Evolutionary conservation across 2,797 vertebrate species (phyloP), one percentile per base, ranked within the genome.

Genomic region (Anguilla marmorata): DNA sequence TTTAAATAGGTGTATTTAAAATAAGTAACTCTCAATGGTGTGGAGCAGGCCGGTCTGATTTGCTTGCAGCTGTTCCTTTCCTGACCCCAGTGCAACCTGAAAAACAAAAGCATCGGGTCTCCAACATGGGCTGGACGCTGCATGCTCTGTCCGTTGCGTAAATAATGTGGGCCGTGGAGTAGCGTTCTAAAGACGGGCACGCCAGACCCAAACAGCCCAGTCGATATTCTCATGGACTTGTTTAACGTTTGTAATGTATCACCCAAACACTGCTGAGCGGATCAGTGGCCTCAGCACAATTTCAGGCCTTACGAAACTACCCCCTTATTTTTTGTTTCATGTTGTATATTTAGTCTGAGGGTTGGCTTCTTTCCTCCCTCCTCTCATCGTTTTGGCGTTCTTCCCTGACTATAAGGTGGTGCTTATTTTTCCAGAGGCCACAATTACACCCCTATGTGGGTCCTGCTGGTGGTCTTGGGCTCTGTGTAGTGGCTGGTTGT

Each of bases 301-400:
- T 82, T 74, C 50, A 58, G 58, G 21, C 11, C 19, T 33, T 41
- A n/a, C 41, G 6, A 27, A 16, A 37, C 87, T 45, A 52, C 2
- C 48, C 60, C 30, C 27, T 37, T 56, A 69, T 69, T 48, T 84
- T 79, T 54, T 87, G 48, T 52, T 88, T 86, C 58, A 30, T 63
- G 27, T 58, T 85, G 66, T 88, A 88, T 85, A 85, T 85, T 88
- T 88, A 88, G 87, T 74, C 87, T 88, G 85, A 27, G 54, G 37
- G 19, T 86, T 86, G 60, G 66, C 48, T 72, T 37, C 63, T 85
- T 88, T 88, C 84, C 50, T 54, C 50, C 82, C 24, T 72, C 48
- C 52, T 88, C 48, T 74, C 87, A 56, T 88, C 83, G 19, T 12
- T 88, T 56, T 83, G 87, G 60, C 21, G 9, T 88, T 37, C 50